Percentiles rank a stretch among this genome's conserved stretches.
Conservation (phyloP, 2,113 vertebrate genomes). For the Malurus elegans region DNA sequence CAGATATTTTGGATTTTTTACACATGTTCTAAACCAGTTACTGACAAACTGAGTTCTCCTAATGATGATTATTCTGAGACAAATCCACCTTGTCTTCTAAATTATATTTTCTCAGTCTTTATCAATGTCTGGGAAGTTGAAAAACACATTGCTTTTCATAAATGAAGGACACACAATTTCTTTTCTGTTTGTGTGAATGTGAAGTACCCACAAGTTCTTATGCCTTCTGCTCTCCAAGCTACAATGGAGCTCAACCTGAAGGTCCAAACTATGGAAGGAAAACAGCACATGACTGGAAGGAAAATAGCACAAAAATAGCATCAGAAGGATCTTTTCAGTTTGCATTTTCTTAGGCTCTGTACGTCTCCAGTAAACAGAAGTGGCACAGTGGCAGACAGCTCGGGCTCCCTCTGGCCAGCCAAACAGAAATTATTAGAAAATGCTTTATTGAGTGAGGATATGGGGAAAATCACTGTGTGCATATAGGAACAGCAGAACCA, state of each 20-base stretch:
- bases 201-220: not conserved
- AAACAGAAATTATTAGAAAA: not conserved
- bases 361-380: not conserved
- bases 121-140: not conserved
- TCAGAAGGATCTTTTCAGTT: not conserved
- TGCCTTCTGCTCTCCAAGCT: not conserved
- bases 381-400: not conserved
- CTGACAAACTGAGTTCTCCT: not conserved
- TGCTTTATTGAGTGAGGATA: not conserved
- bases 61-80: not conserved
- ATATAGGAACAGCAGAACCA: not conserved
- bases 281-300: not conserved
- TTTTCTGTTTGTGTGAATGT: not conserved
- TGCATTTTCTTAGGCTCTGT: not conserved
- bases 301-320: not conserved
- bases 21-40: not conserved
- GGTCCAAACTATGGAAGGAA: not conserved
- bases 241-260: not conserved
- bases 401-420: not conserved
- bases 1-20: not conserved
- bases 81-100: not conserved
- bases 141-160: not conserved
- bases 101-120: not conserved
- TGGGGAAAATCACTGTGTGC: not conserved
- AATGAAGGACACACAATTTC: not conserved